Base-by-base conservation (phyloP, 2,888 invertebrate species). In the Ophion obscuratus region DNA sequence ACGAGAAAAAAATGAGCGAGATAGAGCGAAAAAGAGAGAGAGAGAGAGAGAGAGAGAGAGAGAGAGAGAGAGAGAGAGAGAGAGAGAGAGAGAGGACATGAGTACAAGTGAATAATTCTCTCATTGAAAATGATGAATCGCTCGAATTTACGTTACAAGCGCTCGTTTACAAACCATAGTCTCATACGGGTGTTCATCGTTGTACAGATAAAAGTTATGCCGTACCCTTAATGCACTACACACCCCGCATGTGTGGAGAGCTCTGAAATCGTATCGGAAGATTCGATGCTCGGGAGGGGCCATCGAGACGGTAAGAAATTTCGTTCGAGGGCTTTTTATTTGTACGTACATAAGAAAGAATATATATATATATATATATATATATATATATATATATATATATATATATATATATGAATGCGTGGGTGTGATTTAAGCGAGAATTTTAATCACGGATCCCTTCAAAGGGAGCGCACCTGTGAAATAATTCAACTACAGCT, bases 71-170 rank as follows among this genome's bases (percentile, higher is more conserved):
- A 9, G 11, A 57, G 24, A 24, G 75, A 62, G 10, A 31, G 31
- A 78, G 36, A 62, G 14, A 47, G 47, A 40, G 17, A 70, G 73
- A 77, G 74, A 20, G 27, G n/a, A 27, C 47, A 44, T 53, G 27
- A 14, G 44, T 31, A 81, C 76, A 31, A 84, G 75, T 86, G 86
- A 84, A 77, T 79, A 73, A 84, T 81, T 76, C 68, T 68, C 84
- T 86, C 86, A 81, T 76, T 84, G 81, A 81, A 84, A 86, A 86
- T 86, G 86, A 86, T 86, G 86, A 84, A 86, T 86, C 81, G 78
- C 78, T 75, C 70, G 81, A 84, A 86, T 84, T 86, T 81, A 84
- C 84, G 86, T 86, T 84, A 86, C 86, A 86, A 81, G 86, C 81
- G 78, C 81, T 86, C 81, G 86, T 86, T 86, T 76, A 76, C 84